phyloP scores from a whole-genome alignment of 2,113 vertebrate species.

The Cryptomyrus ogoouensis region DNA sequence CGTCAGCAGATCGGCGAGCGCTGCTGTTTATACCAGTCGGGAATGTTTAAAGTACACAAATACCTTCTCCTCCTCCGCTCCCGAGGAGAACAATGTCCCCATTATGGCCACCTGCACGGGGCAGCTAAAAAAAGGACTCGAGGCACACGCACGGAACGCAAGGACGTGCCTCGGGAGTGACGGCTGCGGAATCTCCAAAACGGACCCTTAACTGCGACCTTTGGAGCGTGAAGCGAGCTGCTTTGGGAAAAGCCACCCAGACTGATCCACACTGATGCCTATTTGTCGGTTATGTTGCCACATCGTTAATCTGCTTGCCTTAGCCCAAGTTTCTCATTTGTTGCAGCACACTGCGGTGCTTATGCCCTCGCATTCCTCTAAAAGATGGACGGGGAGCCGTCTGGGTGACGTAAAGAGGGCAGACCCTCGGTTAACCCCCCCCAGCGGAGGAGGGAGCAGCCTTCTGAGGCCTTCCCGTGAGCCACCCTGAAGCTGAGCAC shows the following conservation, averaged over 20 bases:
- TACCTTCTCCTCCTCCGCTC: not conserved
- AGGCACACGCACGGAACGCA: too few species aligned
- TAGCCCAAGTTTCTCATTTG: not conserved
- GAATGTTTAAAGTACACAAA: slow-evolving; percentile 14
- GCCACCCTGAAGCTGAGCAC: not conserved
- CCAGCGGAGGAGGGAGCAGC: not conserved
- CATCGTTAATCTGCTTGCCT: not conserved
- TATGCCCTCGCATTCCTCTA: not conserved
- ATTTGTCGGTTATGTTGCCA: not conserved
- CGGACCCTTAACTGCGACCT: not conserved
- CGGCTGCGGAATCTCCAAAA: not conserved
- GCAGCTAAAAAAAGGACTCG: not conserved
- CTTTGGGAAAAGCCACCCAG: not conserved
- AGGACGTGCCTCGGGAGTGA: not conserved
- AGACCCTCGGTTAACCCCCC: not conserved
- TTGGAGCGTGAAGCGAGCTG: not conserved
- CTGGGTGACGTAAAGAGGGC: not conserved
- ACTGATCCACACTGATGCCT: not conserved
- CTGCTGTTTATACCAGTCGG: not conserved
- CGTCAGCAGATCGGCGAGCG: not conserved
- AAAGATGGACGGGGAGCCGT: not conserved
- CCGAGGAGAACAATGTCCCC: not conserved
- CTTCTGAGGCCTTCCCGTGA: not conserved
- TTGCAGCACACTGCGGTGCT: not conserved
- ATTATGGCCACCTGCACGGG: slow-evolving; percentile 1